Evolutionary conservation across 2,888 invertebrate genomes (phyloP).

Genomic region (Apamea crenata): DNA sequence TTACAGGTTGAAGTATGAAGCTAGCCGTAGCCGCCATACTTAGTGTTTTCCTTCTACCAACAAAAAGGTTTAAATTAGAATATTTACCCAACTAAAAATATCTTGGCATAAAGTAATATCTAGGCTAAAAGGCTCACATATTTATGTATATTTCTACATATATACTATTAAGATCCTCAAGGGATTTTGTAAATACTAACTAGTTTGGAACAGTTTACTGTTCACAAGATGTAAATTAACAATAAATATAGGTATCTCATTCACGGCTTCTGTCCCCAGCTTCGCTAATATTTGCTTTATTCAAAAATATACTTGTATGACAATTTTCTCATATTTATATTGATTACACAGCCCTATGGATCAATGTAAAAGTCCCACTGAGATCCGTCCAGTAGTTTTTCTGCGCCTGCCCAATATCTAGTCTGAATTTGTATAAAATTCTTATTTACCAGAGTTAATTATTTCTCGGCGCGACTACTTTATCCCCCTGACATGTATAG

Average conservation of each 20-base stretch:
- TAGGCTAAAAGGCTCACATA: slow-evolving; percentile 48
- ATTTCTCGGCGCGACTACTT: slow-evolving; percentile 5
- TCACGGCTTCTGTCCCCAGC: slow-evolving; percentile 35
- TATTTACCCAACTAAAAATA: slow-evolving; percentile 28
- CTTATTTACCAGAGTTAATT: not conserved
- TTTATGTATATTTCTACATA: slow-evolving; percentile 29
- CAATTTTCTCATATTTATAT: slow-evolving; percentile 47
- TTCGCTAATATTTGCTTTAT: slow-evolving; percentile 16
- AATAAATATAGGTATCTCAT: slow-evolving; percentile 49
- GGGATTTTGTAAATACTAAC: slow-evolving; percentile 56
- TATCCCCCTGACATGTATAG: not conserved
- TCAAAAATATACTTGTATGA: not conserved
- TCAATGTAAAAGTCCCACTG: slow-evolving; percentile 61
- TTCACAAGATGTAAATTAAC: slow-evolving; percentile 53
- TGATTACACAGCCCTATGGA: slow-evolving; percentile 59
- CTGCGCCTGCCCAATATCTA: slow-evolving; percentile 35
- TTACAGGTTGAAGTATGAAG: slow-evolving; percentile 47
- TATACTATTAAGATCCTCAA: slow-evolving; percentile 23
- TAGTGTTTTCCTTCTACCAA: slow-evolving; percentile 70
- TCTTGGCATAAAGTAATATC: slow-evolving; percentile 42
- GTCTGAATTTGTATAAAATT: slow-evolving; percentile 34
- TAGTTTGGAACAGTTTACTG: slow-evolving; percentile 61
- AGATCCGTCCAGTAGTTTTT: slow-evolving; percentile 67
- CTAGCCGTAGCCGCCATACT: slow-evolving; percentile 43
- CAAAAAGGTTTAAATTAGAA: slow-evolving; percentile 40